Conservation (phyloP, 2,113 vertebrate species). For the Machaerirhynchus nigripectus region DNA sequence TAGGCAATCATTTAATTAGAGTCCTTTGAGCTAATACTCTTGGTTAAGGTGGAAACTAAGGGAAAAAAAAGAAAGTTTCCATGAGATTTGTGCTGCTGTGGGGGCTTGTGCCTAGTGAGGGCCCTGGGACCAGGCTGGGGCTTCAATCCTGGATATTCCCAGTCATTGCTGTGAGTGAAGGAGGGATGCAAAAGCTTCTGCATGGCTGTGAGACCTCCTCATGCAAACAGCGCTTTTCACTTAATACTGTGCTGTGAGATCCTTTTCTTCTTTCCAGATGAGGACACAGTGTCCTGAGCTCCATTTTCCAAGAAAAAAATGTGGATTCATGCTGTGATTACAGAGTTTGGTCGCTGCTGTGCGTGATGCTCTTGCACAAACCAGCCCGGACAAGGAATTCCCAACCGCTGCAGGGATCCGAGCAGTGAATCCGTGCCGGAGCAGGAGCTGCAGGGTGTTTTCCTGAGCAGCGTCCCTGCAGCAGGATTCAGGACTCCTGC, state of each 20-base stretch:
- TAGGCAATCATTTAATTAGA: not conserved
- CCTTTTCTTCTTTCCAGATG: not conserved
- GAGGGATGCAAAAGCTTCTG: not conserved
- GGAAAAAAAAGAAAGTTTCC: not conserved
- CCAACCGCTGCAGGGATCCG: rapidly evolving
- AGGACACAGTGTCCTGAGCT: not conserved
- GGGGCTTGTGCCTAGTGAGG: rapidly evolving
- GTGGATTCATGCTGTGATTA: rapidly evolving
- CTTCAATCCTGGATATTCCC: not conserved
- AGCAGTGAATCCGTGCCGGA: not conserved
- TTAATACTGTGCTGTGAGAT: rapidly evolving
- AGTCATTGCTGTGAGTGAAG: rapidly evolving
- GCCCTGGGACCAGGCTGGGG: not conserved
- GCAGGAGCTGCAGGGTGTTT: not conserved
- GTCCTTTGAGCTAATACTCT: not conserved
- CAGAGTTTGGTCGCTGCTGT: rapidly evolving
- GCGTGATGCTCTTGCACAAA: rapidly evolving
- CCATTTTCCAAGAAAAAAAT: not conserved
- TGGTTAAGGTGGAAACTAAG: not conserved
- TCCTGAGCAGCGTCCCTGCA: not conserved
- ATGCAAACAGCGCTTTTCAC: rapidly evolving
- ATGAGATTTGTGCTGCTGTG: not conserved
- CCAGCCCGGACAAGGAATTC: rapidly evolving
- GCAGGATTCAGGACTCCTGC: not conserved
- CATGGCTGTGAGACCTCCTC: rapidly evolving